Evolutionary conservation across 2,888 invertebrate species (phyloP), one percentile per base, ranked within the genome.

Genomic region (Drosophila paracracens): DNA sequence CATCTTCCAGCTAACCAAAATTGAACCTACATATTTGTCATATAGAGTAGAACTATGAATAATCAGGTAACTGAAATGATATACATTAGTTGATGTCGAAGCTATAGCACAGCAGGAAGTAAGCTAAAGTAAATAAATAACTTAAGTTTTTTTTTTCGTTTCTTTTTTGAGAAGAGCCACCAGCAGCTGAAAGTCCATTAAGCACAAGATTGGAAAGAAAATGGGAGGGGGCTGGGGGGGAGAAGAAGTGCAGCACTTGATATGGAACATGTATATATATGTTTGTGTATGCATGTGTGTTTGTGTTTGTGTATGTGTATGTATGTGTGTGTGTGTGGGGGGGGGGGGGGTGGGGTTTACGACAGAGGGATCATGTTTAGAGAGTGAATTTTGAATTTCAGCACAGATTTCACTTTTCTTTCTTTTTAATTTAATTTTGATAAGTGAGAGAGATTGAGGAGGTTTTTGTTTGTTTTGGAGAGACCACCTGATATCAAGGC

Each of bases 401-500:
- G n/a, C 43, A 27, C 2, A 35, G 35, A 35, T 60, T 31, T 25
- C 46, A 16, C 46, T 8, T 16, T 16, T 46, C 4, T 13, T 13
- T 13, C 1, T 13, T 1, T 35, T 5, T 0, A 2, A 13, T 5
- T 13, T 35, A 0, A 3, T 3, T 1, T 46, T 7, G 46, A 8
- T 46, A 46, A 25, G 56, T 56, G 50, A 62, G 58, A 54, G 6
- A 59, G 35, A 31, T 43, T 35, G 31, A 57, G 43, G 21, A n/a
- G 13, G 53, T 29, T 57, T 57, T 56, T 40, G 25, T 54, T 46
- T 16, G 61, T 56, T 57, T 61, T 57, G 61, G 53, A 65, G 52
- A 66, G 85, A 87, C 85, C 85, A 87, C 87, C 87, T 87, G 88
- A 83, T 86, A 83, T 85, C 85, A 52, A 85, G 67, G 62, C 80